These are phyloP conservation scores for Diplosoma virens DNA, from an alignment of 23 tunicate species.

Conservation along the genomic window DNA sequence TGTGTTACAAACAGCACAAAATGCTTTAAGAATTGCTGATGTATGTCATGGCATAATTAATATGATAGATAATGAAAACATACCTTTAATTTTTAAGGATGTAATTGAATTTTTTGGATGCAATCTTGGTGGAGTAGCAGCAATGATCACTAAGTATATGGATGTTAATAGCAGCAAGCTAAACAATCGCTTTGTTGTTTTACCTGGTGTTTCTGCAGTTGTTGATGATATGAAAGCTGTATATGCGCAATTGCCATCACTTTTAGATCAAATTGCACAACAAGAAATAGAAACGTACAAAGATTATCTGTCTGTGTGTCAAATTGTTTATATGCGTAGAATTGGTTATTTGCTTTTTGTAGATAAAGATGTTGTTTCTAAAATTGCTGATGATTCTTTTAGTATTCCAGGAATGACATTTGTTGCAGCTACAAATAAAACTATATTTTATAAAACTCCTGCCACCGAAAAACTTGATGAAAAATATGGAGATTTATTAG, in stretches of 20 bases:
- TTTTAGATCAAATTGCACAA: conserved; percentile 47
- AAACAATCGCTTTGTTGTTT: conserved; percentile 51
- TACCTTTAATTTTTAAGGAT: conserved; percentile 51
- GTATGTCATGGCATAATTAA: conserved; percentile 38
- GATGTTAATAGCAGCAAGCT: conserved; percentile 56
- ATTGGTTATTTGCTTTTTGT: conserved; percentile 74
- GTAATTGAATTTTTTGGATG: conserved; percentile 35
- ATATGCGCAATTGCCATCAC: conserved; percentile 45
- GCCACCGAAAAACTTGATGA: conserved; percentile 62
- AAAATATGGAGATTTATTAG: conserved; percentile 81
- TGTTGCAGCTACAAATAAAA: conserved; percentile 58
- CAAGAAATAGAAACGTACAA: conserved; percentile 47
- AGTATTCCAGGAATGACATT: conserved; percentile 37
- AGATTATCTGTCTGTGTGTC: conserved; percentile 65
- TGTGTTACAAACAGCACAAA: conserved; percentile 47
- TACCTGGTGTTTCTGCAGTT: conserved; percentile 55
- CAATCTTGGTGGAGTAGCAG: conserved; percentile 43
- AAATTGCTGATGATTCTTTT: neutral
- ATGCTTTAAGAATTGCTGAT: conserved; percentile 68
- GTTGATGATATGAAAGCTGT: conserved; percentile 49
- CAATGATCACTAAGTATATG: conserved; percentile 50
- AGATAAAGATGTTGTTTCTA: neutral
- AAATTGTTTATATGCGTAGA: conserved; percentile 79
- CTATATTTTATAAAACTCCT: conserved; percentile 70
- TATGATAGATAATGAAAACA: neutral